Evolutionary conservation across 2,797 vertebrate genomes (phyloP), one percentile per base, ranked within the genome.

Genomic region (Tapera naevia): DNA sequence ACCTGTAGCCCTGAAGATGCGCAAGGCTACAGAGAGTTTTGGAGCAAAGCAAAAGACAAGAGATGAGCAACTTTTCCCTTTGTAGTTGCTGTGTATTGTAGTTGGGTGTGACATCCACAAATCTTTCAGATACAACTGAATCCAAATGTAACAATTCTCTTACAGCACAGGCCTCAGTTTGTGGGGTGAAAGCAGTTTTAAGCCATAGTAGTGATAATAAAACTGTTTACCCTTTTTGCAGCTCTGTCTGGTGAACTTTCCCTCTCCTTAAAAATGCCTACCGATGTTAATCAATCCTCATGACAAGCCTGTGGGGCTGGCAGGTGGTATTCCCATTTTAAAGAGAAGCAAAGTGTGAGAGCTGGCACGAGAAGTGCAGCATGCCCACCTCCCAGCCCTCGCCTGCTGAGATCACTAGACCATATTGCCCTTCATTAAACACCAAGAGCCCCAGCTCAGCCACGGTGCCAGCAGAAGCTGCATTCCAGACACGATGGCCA

Each of bases 271-370:
- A 95, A 96, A 82, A 73, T 46, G 90, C 50, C 93, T 82, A 5
- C 74, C 51, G 27, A 30, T 28, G 24, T 90, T 95, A 94, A 96
- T 96, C 91, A 96, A 87, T 57, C 87, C 72, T 83, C 51, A 3
- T 58, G 95, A 93, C 89, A 91, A 93, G 89, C 57, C 94, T 80
- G 57, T 93, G 88, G 88, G 91, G 78, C 83, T 95, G 88, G 93
- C 95, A 95, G 95, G 94, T 97, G 96, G 91, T 50, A 58, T 94
- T 84, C 88, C 78, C 60, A 16, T 85, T 84, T 65, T 74, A 4
- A 37, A 86, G 86, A 75, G 60, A 71, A 88, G 88, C 41, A 7
- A 84, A 91, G 71, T 80, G 86, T 93, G 94, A 62, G 89, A 96
- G 83, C 89, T 97, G 95, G 94, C 94, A 96, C 5, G 1, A 75